Evolutionary conservation across 1,140 invertebrate genomes (phyloP).

Genomic region (Drosophila ohnishii): DNA sequence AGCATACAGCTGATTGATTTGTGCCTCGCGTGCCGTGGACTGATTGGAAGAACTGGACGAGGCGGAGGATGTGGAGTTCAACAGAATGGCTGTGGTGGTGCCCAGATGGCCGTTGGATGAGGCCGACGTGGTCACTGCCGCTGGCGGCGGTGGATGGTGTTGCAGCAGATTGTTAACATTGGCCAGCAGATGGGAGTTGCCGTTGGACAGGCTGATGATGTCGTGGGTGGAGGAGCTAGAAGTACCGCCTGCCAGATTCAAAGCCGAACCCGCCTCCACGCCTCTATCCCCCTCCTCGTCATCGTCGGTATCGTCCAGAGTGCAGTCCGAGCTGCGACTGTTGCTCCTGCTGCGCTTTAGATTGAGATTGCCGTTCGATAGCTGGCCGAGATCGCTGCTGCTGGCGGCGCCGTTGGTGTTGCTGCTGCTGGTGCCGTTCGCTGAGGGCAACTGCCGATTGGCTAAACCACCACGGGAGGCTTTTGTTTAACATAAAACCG

Average conservation of each 20-base stretch:
- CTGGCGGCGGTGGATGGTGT: conserved; percentile 62
- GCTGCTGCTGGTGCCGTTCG: conserved; percentile 58
- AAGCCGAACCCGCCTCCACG: conserved; percentile 24
- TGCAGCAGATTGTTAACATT: conserved; percentile 74
- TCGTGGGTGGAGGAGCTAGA: conserved; percentile 21
- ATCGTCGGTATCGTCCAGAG: conserved; percentile 73
- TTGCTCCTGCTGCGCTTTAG: conserved; percentile 48
- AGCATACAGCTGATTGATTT: conserved; percentile 81
- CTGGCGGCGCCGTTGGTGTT: conserved; percentile 28
- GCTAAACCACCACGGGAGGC: conserved; percentile 86
- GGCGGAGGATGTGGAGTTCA: conserved; percentile 75
- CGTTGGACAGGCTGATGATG: conserved; percentile 72
- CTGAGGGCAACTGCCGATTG: conserved; percentile 84
- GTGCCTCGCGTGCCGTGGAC: conserved; percentile 73
- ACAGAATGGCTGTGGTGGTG: conserved; percentile 73
- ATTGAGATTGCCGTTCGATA: conserved; percentile 43
- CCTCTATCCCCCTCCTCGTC: conserved; percentile 27
- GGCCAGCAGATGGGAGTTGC: conserved; percentile 67
- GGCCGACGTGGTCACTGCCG: conserved; percentile 7
- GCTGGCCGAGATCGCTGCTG: conserved; percentile 29
- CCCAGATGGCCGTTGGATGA: conserved; percentile 65
- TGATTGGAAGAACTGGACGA: conserved; percentile 72
- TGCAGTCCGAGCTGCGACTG: conserved; percentile 80
- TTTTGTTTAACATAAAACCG: conserved; percentile 76
- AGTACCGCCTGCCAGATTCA: conserved; percentile 28